phyloP scores from a whole-genome alignment of 2,797 vertebrate genomes.

The Melanotaenia maccullochi region DNA sequence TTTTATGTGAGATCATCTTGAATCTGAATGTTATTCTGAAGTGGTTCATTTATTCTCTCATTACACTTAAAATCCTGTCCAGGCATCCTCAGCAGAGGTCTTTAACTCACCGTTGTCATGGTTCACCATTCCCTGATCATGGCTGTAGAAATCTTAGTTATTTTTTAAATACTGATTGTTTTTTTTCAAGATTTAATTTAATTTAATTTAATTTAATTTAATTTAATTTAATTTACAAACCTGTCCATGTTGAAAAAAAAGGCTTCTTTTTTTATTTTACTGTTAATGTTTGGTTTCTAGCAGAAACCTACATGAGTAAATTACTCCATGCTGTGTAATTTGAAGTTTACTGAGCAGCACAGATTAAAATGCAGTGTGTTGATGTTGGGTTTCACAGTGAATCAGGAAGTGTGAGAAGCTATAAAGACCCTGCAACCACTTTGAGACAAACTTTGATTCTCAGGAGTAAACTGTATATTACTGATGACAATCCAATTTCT shows the following conservation, averaged over 20 bases:
- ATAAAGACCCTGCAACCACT: slow-evolving; percentile 31
- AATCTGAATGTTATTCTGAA: not conserved
- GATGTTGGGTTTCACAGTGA: slow-evolving; percentile 38
- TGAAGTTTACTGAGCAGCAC: slow-evolving; percentile 51
- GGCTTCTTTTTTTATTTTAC: not conserved
- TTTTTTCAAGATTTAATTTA: not conserved
- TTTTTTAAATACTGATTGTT: not conserved
- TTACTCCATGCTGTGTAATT: slow-evolving; percentile 38
- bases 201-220: too few relatives aligned
- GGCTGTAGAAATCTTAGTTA: not conserved
- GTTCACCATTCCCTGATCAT: not conserved
- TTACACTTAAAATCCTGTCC: slow-evolving; percentile 1
- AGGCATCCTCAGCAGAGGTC: slow-evolving; percentile 4
- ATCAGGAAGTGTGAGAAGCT: slow-evolving; percentile 47
- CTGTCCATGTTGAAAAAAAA: not conserved
- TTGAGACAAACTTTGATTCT: slow-evolving; percentile 28
- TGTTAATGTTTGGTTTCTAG: slow-evolving; percentile 5
- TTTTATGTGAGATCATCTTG: not conserved
- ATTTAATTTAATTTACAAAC: too few relatives aligned
- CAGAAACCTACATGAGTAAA: slow-evolving; percentile 28
- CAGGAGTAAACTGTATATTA: slow-evolving; percentile 23
- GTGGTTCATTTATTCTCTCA: not conserved
- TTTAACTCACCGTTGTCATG: slow-evolving; percentile 23
- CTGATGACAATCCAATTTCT: slow-evolving; percentile 31
- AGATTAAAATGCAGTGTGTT: slow-evolving; percentile 40